These are phyloP conservation scores for Chelidonichthys spinosus DNA, from an alignment of 2,797 vertebrate genomes.

Conservation along the genomic window DNA sequence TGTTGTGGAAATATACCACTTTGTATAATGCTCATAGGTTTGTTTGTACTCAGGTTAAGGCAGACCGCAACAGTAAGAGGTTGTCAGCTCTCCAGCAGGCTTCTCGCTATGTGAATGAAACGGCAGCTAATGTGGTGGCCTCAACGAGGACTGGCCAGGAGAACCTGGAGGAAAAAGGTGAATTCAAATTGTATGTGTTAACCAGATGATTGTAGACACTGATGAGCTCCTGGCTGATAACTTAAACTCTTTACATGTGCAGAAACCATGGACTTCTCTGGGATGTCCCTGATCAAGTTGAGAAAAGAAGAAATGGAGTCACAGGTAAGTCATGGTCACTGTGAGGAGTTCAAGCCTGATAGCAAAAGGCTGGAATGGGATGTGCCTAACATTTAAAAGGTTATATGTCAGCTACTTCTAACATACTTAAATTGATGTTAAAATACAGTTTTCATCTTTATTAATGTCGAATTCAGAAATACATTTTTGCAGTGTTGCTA, in stretches of 20 bases:
- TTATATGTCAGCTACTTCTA: neutral
- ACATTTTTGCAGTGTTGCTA: neutral
- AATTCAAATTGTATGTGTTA: constrained; percentile 11
- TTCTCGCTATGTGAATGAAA: constrained; percentile 92
- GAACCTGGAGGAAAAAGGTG: constrained; percentile 93
- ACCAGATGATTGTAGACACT: neutral
- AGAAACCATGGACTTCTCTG: constrained; percentile 98
- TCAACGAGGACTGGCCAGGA: constrained; percentile 95
- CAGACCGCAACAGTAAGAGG: constrained; percentile 88
- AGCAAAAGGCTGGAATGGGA: neutral
- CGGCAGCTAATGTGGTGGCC: constrained; percentile 92
- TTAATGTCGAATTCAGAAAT: neutral
- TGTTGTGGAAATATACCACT: neutral
- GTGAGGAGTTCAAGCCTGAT: neutral
- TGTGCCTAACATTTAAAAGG: neutral
- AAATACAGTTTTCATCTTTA: neutral
- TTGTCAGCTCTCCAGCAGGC: constrained; percentile 91
- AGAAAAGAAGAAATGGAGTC: constrained; percentile 97
- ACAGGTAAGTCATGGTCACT: constrained; percentile 82
- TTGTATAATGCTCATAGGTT: neutral
- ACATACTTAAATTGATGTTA: neutral
- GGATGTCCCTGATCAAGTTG: constrained; percentile 95
- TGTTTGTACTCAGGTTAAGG: constrained; percentile 89
- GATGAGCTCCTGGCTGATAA: neutral
- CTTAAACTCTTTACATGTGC: constrained; percentile 15